phyloP scores from a whole-genome alignment of 2,888 invertebrate genomes.

The Apotomis capreana region DNA sequence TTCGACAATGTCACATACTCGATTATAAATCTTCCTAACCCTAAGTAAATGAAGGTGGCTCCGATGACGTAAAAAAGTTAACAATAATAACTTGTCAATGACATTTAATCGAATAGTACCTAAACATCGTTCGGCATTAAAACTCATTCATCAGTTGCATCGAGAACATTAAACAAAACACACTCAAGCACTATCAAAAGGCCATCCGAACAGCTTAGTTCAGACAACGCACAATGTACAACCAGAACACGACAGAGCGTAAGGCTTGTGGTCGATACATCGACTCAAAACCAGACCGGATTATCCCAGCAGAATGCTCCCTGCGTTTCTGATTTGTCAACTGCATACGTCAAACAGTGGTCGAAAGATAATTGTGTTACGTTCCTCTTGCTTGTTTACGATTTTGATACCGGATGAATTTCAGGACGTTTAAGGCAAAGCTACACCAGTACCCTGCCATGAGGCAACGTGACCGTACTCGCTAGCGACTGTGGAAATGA shows the following conservation, averaged over 20 bases:
- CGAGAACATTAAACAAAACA: background rate
- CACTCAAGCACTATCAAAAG: background rate
- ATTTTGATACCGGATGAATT: background rate
- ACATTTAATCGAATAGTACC: no score
- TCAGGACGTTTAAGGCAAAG: no score
- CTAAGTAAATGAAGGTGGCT: no score
- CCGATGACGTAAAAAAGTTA: no score
- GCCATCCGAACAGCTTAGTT: conserved; percentile 11
- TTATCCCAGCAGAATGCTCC: conserved; percentile 33
- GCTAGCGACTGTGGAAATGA: no score
- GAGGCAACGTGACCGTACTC: no score
- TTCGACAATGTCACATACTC: no score
- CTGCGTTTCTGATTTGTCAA: conserved; percentile 24
- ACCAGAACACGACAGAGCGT: conserved; percentile 19
- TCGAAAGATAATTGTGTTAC: conserved; percentile 8
- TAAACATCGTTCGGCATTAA: no score
- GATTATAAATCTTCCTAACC: no score
- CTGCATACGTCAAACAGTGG: conserved; percentile 2
- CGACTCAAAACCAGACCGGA: conserved; percentile 30
- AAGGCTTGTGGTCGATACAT: conserved; percentile 30
- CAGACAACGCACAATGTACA: conserved; percentile 5
- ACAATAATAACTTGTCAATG: no score
- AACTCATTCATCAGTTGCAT: background rate
- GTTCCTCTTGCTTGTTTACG: background rate
- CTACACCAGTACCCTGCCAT: no score